phyloP scores from a whole-genome alignment of 1,140 invertebrate genomes.

The Drosophila teissieri region DNA sequence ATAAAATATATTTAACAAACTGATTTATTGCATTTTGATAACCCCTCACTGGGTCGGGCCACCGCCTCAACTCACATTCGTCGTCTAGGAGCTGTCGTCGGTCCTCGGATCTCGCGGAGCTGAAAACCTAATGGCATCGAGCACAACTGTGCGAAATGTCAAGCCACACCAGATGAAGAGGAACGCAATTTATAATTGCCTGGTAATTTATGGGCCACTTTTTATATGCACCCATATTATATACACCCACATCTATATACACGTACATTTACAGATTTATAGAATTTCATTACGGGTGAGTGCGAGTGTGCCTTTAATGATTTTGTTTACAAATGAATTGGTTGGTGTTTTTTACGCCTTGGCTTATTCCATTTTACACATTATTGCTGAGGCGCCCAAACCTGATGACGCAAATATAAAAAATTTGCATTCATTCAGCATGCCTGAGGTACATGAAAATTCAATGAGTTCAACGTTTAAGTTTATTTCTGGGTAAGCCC shows the following conservation, averaged over 20 bases:
- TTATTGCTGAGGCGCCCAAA: background rate
- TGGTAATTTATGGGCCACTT: slow-evolving; percentile 65
- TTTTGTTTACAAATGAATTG: slow-evolving; percentile 67
- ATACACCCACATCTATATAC: slow-evolving; percentile 17
- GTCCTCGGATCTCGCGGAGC: no score
- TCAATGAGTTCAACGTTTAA: no score
- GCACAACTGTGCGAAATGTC: slow-evolving; percentile 64
- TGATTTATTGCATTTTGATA: slow-evolving; percentile 82
- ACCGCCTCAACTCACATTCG: slow-evolving; percentile 10
- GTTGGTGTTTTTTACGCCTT: slow-evolving; percentile 11
- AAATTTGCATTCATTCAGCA: background rate
- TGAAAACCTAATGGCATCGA: slow-evolving; percentile 34
- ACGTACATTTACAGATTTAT: slow-evolving; percentile 24
- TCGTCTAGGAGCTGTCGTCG: slow-evolving; percentile 32
- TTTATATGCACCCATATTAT: slow-evolving; percentile 22
- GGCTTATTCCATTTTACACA: slow-evolving; percentile 3
- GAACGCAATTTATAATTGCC: slow-evolving; percentile 68
- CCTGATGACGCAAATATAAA: background rate
- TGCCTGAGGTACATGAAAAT: background rate
- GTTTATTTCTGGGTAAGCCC: background rate
- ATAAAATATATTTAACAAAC: slow-evolving; percentile 75
- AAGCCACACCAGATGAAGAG: slow-evolving; percentile 25
- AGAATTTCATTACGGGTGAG: slow-evolving; percentile 24
- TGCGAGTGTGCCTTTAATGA: slow-evolving; percentile 57
- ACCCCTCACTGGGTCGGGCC: slow-evolving; percentile 54